These are phyloP conservation scores for Naja naja DNA, from an alignment of 2,113 vertebrate genomes.

Conservation along the genomic window DNA sequence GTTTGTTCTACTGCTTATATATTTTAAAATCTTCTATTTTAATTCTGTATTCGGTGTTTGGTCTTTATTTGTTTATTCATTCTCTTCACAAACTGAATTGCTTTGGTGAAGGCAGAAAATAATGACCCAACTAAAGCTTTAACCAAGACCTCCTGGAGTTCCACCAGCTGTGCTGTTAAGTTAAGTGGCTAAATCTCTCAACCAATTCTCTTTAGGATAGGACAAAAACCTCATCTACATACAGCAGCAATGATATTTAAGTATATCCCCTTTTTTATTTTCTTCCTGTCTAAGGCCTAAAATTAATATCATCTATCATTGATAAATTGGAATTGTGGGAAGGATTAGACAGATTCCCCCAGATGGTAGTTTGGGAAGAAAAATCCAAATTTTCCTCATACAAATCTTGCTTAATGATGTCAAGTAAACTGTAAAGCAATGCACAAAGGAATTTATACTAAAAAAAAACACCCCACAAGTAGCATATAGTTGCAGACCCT, in stretches of 20 bases:
- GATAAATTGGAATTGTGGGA: slow-evolving; percentile 62
- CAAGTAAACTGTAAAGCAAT: slow-evolving; percentile 37
- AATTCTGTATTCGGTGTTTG: slow-evolving; percentile 47
- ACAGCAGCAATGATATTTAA: slow-evolving; percentile 48
- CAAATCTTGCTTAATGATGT: slow-evolving; percentile 42
- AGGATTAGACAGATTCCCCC: slow-evolving; percentile 57
- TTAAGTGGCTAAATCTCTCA: slow-evolving; percentile 58
- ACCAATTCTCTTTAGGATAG: slow-evolving; percentile 42
- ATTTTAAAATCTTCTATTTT: slow-evolving; percentile 48
- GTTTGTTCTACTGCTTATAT: slow-evolving; percentile 14
- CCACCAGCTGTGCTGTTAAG: slow-evolving; percentile 69
- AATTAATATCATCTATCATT: slow-evolving; percentile 60
- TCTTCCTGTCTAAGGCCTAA: slow-evolving; percentile 51
- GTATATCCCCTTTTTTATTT: slow-evolving; percentile 40
- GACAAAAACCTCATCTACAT: slow-evolving; percentile 11
- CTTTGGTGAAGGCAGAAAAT: slow-evolving; percentile 69
- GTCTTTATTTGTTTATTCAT: slow-evolving; percentile 63
- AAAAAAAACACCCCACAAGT: not conserved
- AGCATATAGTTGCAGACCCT: not conserved
- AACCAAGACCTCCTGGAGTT: slow-evolving; percentile 57
- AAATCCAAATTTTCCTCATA: slow-evolving; percentile 40
- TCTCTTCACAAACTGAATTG: slow-evolving; percentile 58
- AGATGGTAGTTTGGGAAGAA: slow-evolving; percentile 52
- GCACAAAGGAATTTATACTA: slow-evolving; percentile 28
- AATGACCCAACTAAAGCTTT: slow-evolving; percentile 65